These are phyloP conservation scores for Paracyprichromis sp. DNA, from an alignment of 2,113 vertebrate genomes.

Conservation along the genomic window DNA sequence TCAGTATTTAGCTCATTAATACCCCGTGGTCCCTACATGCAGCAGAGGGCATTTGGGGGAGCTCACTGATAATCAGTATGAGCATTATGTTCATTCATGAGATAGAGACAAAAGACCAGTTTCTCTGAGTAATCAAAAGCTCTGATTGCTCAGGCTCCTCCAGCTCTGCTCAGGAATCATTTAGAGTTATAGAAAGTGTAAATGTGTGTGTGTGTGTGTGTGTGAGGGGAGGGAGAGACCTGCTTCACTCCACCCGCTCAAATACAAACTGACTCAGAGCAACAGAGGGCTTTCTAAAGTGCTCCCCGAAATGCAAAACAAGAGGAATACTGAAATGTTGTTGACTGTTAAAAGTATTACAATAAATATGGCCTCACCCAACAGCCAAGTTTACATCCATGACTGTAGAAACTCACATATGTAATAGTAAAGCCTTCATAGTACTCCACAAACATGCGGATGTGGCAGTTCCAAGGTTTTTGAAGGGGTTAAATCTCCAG, in stretches of 20 bases:
- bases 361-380: background rate
- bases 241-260: background rate
- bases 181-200: background rate
- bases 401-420: background rate
- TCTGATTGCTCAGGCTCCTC: background rate
- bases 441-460: rapidly evolving
- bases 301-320: background rate
- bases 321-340: background rate
- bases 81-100: background rate
- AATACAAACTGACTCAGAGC: background rate
- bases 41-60: background rate
- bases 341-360: background rate
- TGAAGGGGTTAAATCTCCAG: background rate
- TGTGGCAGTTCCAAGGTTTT: background rate
- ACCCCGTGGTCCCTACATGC: background rate
- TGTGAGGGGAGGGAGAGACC: background rate
- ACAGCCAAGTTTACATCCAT: background rate
- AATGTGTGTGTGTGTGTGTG: background rate
- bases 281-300: background rate
- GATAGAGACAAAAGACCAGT: slow-evolving; percentile 7
- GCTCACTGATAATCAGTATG: slow-evolving; percentile 17
- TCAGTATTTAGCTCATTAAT: background rate
- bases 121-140: background rate
- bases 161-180: background rate
- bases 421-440: background rate